Conservation (phyloP, 2,113 vertebrate species). For the Planiliza haematocheilus region DNA sequence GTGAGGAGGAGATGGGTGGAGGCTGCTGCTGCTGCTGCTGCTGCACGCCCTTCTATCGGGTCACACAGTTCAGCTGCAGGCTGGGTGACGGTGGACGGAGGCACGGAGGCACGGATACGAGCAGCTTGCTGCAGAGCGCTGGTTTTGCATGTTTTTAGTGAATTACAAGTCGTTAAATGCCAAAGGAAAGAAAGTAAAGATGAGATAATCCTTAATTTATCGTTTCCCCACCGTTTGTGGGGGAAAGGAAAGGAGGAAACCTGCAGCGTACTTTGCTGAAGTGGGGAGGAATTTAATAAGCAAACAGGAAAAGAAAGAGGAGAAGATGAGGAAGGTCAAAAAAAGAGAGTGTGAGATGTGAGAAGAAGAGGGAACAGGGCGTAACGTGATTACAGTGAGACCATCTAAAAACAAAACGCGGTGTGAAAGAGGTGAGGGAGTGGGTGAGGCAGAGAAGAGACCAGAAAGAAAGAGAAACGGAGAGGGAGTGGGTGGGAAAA, state of each 20-base stretch:
- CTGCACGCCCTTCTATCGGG: conserved; percentile 63
- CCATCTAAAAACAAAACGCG: conserved; percentile 49
- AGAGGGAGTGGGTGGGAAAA: conserved; percentile 82
- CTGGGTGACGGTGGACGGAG: not conserved
- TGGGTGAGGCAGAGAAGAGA: conserved; percentile 44
- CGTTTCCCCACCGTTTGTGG: too few relatives aligned
- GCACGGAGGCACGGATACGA: not conserved
- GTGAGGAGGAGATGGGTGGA: conserved; percentile 65
- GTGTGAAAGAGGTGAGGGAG: conserved; percentile 68
- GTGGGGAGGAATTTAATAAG: conserved; percentile 1
- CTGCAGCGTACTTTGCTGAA: not conserved
- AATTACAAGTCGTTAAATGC: not conserved
- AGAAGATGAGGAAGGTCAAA: not conserved
- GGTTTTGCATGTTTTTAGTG: accelerated
- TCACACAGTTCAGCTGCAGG: conserved; percentile 59
- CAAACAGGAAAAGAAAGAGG: conserved; percentile 7
- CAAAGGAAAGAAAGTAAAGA: not conserved
- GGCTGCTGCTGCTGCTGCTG: too few relatives aligned
- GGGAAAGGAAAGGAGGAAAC: conserved; percentile 1
- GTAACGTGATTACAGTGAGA: conserved; percentile 39
- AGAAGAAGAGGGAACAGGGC: not conserved
- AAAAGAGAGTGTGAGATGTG: conserved; percentile 16
- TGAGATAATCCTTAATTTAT: too few relatives aligned
- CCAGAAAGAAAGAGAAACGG: conserved; percentile 26
- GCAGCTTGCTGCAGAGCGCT: conserved; percentile 2